Base-by-base conservation (phyloP, 1,140 invertebrate genomes). In the Aphelinus atriplicis region DNA sequence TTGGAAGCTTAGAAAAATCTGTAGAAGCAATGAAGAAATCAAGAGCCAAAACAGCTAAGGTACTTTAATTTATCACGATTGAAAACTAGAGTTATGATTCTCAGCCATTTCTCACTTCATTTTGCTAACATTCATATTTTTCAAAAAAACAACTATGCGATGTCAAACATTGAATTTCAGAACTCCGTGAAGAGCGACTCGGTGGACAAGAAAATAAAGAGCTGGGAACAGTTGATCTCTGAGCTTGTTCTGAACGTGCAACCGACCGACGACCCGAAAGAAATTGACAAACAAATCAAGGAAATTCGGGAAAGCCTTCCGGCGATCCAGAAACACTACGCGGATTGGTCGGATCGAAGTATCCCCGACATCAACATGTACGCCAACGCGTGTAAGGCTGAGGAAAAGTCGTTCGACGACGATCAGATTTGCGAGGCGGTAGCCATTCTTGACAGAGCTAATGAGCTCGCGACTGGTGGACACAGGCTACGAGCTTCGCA, bases 401-500 rank as follows among this genome's bases (percentile, higher is more conserved):
- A 66, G 47, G 74, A 71, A 47, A 76, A 67, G 57, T 1, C 43
- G 6, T 76, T 76, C 57, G 50, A 65, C 3, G 26, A 1, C 2
- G 69, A 76, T 42, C 7, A 66, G 51, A 46, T 77, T 3, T 69
- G 46, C 51, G 78, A 78, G 47, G 71, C 61, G 1, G 70, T 78
- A 7, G 78, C 78, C 0, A 64, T 78, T 4, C 42, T 78, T 42
- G 72, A 78, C 47, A 26, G 75, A 68, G 73, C 78, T 7, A 71
- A 73, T 48, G 78, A 78, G 45, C 48, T 78, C 2, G 74, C 69
- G 1, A 78, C 71, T 7, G 71, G 68, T 43, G 75, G 68, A 9
- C 60, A 71, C 46, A 60, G 68, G 7, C 46, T 78, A 0, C 57
- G 75, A 7, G 72, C 63, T 2, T 50, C 75, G 7, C 78, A 78